These are phyloP conservation scores for Eilema griseolum DNA, from an alignment of 2,888 invertebrate genomes.

Conservation along the genomic window DNA sequence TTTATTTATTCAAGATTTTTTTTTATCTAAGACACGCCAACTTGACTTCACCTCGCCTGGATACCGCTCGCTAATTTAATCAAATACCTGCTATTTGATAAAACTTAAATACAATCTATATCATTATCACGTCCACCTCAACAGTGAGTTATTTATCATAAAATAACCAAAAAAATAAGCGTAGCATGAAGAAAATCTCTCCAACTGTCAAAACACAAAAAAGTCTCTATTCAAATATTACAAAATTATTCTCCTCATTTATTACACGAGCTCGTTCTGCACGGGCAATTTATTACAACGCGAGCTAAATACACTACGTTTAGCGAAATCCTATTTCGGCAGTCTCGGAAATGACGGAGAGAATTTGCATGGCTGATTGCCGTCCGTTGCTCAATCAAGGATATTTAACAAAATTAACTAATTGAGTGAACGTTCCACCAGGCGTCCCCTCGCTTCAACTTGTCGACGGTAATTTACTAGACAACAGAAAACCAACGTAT, in stretches of 20 bases:
- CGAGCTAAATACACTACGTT: constrained; percentile 62
- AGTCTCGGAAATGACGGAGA: constrained; percentile 70
- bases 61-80: no score
- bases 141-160: background rate
- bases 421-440: constrained; percentile 82
- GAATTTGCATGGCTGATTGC: constrained; percentile 87
- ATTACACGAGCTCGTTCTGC: constrained; percentile 50
- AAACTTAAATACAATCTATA: no score
- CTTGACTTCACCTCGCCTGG: no score
- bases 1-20: no score
- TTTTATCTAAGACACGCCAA: no score
- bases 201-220: constrained; percentile 35
- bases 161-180: background rate
- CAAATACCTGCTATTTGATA: no score
- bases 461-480: constrained; percentile 67
- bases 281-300: constrained; percentile 59
- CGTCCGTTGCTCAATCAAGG: constrained; percentile 86
- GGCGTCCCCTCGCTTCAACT: constrained; percentile 55
- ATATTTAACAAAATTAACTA: constrained; percentile 87
- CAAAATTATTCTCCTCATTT: constrained; percentile 47
- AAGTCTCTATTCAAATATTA: constrained; percentile 45
- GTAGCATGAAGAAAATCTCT: constrained; percentile 1
- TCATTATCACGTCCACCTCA: background rate
- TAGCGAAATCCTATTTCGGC: constrained; percentile 67
- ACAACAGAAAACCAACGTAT: constrained; percentile 76